Evolutionary conservation across 2,888 invertebrate species (phyloP).

Genomic region (Perizoma affinitatum): DNA sequence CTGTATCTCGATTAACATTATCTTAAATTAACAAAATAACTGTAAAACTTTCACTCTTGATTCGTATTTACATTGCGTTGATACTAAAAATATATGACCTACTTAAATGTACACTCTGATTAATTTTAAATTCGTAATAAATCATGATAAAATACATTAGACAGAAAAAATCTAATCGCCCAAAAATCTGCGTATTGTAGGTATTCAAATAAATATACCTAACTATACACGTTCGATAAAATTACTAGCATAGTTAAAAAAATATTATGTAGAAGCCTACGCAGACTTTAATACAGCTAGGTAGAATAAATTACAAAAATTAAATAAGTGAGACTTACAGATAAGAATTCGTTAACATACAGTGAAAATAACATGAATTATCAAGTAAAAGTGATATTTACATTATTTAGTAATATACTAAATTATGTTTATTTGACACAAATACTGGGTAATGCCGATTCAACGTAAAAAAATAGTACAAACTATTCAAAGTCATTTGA

Average conservation of each 20-base stretch:
- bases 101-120: conserved; percentile 50
- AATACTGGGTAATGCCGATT: conserved; percentile 59
- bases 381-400: conserved; percentile 71
- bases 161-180: conserved; percentile 39
- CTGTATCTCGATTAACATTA: conserved; percentile 49
- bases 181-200: conserved; percentile 41
- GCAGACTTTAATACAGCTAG: conserved; percentile 65
- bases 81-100: conserved; percentile 44
- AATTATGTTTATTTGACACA: conserved; percentile 76
- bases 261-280: conserved; percentile 48
- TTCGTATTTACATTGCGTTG: conserved; percentile 48
- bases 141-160: conserved; percentile 50
- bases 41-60: conserved; percentile 46
- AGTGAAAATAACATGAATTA: conserved; percentile 69
- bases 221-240: conserved; percentile 36
- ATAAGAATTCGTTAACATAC: conserved; percentile 63
- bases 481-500: conserved; percentile 1
- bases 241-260: conserved; percentile 36
- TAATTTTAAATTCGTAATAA: conserved; percentile 68
- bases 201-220: conserved; percentile 54
- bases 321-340: conserved; percentile 65
- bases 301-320: conserved; percentile 70
- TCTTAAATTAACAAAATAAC: conserved; percentile 48
- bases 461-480: conserved; percentile 36
- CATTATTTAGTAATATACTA: conserved; percentile 83